These are phyloP conservation scores for Spodoptera exigua DNA, from an alignment of 2,888 invertebrate genomes.

Conservation along the genomic window DNA sequence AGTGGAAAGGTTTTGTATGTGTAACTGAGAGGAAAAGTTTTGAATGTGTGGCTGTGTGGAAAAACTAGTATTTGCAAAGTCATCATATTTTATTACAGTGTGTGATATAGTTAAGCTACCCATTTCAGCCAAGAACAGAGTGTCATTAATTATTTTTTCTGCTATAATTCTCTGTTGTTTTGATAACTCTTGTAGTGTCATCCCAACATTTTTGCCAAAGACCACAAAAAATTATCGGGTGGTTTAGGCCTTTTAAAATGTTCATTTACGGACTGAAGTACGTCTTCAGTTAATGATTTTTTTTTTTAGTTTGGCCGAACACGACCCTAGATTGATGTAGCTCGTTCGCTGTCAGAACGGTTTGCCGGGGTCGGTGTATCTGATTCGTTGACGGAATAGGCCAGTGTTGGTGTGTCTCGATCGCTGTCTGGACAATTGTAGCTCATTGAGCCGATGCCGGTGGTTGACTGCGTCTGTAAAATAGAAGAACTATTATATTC, in stretches of 20 bases:
- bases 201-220: conserved; percentile 20
- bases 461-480: conserved; percentile 17
- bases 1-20: no score
- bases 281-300: conserved; percentile 20
- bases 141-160: conserved; percentile 31
- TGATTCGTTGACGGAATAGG: conserved; percentile 7
- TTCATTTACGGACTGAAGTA: conserved; percentile 17
- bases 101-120: conserved; percentile 14
- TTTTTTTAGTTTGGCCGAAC: conserved; percentile 11
- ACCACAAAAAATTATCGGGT: conserved; percentile 21
- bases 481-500: not conserved
- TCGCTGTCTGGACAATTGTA: not conserved
- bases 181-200: conserved; percentile 20
- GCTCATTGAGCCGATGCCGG: not conserved
- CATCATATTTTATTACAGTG: conserved; percentile 10
- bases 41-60: no score
- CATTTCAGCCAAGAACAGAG: conserved; percentile 20
- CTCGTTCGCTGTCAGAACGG: conserved; percentile 16
- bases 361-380: conserved; percentile 6
- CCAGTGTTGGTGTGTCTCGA: conserved; percentile 15
- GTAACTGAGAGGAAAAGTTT: no score
- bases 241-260: conserved; percentile 19
- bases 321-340: conserved; percentile 13
- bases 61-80: no score
- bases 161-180: conserved; percentile 25